Base-by-base conservation (phyloP, 1,140 invertebrate genomes). In the Reticulitermes speratus region DNA sequence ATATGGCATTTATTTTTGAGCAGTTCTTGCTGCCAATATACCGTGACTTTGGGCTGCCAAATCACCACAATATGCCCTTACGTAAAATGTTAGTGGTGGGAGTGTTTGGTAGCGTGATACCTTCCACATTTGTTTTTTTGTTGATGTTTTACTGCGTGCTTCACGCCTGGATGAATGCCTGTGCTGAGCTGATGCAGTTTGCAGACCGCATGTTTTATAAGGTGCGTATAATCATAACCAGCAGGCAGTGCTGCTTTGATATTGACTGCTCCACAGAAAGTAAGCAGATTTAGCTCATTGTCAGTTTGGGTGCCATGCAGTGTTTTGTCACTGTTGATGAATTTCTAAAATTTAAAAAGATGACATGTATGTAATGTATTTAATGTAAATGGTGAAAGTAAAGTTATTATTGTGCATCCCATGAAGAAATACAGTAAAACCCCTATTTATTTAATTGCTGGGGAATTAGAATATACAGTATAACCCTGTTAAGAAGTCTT, bases 131-230 rank as follows among this genome's bases (percentile, higher is more conserved):
- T 8, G 93, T 95, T 1, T 94, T 96, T 45, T 89, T 98, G 8
- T 94, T 95, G 85, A 95, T 93, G 14, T 98, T 98, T 90, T 98
- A 97, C 91, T 94, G 95, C 83, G 91, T 99, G 2, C 90, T 98
- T 3, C 97, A 99, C 90, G 94, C 95, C 0, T 98, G 97, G 96
- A 92, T 97, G 88, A 99, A 98, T 91, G 95, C 96, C 16, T 96
- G 95, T 89, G 96, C 97, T 7, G 97, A 99, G 91, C 93, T 98
- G 90, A 88, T 98, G 21, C 93, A 92, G 83, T 99, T 99, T 91
- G 96, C 94, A 11, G 97, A 98, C 90, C 92, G 97, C 86, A 92
- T 95, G 88, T 97, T 97, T 91, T 97, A 97, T 89, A 94, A 94
- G 91, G 95, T 86, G 69, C n/a, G 23, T 44, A 38, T 30, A 75